These are phyloP conservation scores for Coregonus sp. DNA, from an alignment of 2,797 vertebrate genomes.

Conservation along the genomic window DNA sequence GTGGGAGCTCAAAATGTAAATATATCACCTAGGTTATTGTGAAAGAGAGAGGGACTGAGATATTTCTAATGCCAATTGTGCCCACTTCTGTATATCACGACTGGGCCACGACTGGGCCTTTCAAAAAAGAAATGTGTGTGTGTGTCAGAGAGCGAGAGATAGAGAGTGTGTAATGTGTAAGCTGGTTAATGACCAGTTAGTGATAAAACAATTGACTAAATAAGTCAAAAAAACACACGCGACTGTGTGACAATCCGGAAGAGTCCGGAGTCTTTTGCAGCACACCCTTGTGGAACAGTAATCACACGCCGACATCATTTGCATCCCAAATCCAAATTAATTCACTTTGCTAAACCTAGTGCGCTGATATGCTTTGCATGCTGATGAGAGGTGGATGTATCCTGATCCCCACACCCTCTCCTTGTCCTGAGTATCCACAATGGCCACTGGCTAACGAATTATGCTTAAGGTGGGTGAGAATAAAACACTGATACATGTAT, in stretches of 20 bases:
- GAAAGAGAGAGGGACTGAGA: slow-evolving; percentile 43
- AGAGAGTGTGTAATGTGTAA: neutral
- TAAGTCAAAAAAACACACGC: neutral
- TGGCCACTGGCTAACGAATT: slow-evolving; percentile 73
- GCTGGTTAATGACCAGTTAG: slow-evolving; percentile 13
- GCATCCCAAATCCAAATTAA: slow-evolving; percentile 99
- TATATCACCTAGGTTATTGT: slow-evolving; percentile 78
- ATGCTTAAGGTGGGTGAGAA: slow-evolving; percentile 42
- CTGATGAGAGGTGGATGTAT: slow-evolving; percentile 87
- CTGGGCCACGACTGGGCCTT: slow-evolving; percentile 39
- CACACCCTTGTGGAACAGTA: slow-evolving; percentile 88
- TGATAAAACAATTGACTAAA: neutral
- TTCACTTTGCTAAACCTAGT: slow-evolving; percentile 99
- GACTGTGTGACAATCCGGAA: slow-evolving; percentile 40
- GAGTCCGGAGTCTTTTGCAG: slow-evolving; percentile 67
- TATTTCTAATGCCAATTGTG: slow-evolving; percentile 49
- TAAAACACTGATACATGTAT: slow-evolving; percentile 25
- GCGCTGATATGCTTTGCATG: slow-evolving; percentile 90
- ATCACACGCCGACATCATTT: slow-evolving; percentile 94
- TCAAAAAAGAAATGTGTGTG: slow-evolving; percentile 4
- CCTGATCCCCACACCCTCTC: slow-evolving; percentile 80
- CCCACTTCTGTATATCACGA: slow-evolving; percentile 4
- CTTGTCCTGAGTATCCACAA: slow-evolving; percentile 81
- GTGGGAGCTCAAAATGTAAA: slow-evolving; percentile 87
- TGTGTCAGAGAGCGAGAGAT: neutral